phyloP scores from a whole-genome alignment of 2,888 invertebrate genomes.

The Patella ulyssiponensis region DNA sequence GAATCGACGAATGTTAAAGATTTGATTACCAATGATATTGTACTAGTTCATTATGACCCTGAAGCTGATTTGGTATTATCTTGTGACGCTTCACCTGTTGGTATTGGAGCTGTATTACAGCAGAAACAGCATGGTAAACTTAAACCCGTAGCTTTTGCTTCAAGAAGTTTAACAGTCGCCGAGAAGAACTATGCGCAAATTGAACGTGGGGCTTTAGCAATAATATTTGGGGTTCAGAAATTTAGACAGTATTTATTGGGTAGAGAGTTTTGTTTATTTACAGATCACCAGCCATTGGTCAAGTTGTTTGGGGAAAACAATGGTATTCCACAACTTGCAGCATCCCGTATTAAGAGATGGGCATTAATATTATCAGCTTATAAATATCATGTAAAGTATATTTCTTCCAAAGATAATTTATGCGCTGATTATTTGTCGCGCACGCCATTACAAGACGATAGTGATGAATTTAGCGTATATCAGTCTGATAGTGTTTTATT shows the following conservation, averaged over 20 bases:
- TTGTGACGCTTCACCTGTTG: conserved; percentile 6
- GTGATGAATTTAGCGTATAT: neutral
- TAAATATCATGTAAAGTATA: conserved; percentile 61
- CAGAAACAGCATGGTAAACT: neutral
- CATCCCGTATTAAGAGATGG: conserved; percentile 59
- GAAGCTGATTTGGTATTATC: neutral
- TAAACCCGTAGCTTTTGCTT: conserved; percentile 70
- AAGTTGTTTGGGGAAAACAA: conserved; percentile 63
- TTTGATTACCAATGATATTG: neutral
- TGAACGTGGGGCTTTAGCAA: conserved; percentile 69
- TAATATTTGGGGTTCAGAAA: conserved; percentile 69
- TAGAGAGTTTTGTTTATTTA: conserved; percentile 68
- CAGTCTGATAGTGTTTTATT: conserved; percentile 13
- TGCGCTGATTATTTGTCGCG: conserved; percentile 64
- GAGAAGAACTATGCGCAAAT: conserved; percentile 68
- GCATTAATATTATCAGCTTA: conserved; percentile 61
- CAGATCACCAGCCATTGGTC: conserved; percentile 71
- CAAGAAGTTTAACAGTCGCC: conserved; percentile 69
- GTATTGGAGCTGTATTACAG: neutral
- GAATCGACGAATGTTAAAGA: neutral
- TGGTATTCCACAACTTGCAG: conserved; percentile 53
- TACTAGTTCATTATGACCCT: neutral
- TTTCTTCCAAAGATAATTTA: conserved; percentile 50
- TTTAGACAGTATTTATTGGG: conserved; percentile 71
- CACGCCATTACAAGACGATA: conserved; percentile 35